Evolutionary conservation across 2,797 vertebrate species (phyloP), one percentile per base, ranked within the genome.

Genomic region (Thripadectes ignobilis): DNA sequence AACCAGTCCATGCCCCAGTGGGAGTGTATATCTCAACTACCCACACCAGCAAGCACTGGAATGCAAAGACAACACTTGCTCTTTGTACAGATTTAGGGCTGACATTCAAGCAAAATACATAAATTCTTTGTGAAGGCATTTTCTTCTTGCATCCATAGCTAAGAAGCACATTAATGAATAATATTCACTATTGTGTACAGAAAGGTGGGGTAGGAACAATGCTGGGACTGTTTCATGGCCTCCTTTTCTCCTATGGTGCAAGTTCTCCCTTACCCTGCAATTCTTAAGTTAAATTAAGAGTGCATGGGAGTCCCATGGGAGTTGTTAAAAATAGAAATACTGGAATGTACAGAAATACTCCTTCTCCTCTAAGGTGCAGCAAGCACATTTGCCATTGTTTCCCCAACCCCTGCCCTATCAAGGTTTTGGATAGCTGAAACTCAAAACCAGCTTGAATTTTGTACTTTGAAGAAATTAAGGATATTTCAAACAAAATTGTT

Each of bases 51-150:
- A 38, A 84, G 86, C 81, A 29, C n/a, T 48, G 94, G 97, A 96
- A 97, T 97, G 97, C 87, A 63, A 63, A 59, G 81, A 74, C 88
- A 88, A 92, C 93, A 85, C 95, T 94, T 72, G 51, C 59, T 77
- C 95, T 96, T 97, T 97, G 97, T 97, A 80, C 45, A 32, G 52
- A 88, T 34, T 45, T 68, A 61, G 75, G 66, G 83, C 51, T 97
- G 97, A 95, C 98, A 96, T 97, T 98, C 94, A 97, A 62, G 69
- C 78, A 76, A 80, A 96, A 88, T 18, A 24, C 96, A 87, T 39
- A 68, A 95, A 97, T 97, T 96, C 95, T 93, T 90, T 85, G 96
- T 95, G 96, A 92, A 96, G 94, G 97, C 96, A 94, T 94, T 93
- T 97, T 95, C 91, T 66, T 96, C 65, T 85, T 86, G 62, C 74